A percentile compares a stretch with the other conserved stretches of the same genome.
Conservation (phyloP, 2,888 invertebrate species). For the Sarcophaga variegata region DNA sequence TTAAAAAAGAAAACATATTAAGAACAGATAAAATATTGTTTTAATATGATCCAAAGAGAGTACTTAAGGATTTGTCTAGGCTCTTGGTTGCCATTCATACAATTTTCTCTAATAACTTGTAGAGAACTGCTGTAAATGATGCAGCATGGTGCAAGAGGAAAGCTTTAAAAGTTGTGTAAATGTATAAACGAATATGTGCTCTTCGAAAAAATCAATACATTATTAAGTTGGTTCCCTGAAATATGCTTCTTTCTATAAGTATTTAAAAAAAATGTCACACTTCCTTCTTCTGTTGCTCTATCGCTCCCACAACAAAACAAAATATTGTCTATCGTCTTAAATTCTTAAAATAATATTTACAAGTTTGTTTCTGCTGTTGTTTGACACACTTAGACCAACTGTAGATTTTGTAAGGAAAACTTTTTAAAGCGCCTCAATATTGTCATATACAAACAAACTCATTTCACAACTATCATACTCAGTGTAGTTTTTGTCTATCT, state of each 20-base stretch:
- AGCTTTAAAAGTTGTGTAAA: no score
- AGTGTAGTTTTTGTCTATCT: neutral
- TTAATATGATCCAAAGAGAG: no score
- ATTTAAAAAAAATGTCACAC: no score
- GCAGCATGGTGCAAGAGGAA: no score
- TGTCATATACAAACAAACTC: slow-evolving; percentile 1
- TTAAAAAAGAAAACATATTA: neutral
- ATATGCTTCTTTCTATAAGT: no score
- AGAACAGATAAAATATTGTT: neutral
- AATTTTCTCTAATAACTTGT: no score
- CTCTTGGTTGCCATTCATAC: no score
- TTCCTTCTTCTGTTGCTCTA: neutral
- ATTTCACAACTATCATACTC: neutral
- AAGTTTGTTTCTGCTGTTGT: slow-evolving; percentile 20
- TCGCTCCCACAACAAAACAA: neutral
- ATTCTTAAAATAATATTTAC: slow-evolving; percentile 38
- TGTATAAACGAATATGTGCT: no score
- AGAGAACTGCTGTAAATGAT: no score
- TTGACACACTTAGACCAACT: slow-evolving; percentile 1
- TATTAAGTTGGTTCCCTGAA: no score
- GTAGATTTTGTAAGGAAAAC: neutral
- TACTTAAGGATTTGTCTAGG: no score
- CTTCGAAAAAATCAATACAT: no score
- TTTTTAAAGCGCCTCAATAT: neutral
- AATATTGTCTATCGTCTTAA: slow-evolving; percentile 23